Evolutionary conservation across 1,140 invertebrate species (phyloP), one percentile per base, ranked within the genome.

Genomic region (Paramacrobiotus metropolitanus): DNA sequence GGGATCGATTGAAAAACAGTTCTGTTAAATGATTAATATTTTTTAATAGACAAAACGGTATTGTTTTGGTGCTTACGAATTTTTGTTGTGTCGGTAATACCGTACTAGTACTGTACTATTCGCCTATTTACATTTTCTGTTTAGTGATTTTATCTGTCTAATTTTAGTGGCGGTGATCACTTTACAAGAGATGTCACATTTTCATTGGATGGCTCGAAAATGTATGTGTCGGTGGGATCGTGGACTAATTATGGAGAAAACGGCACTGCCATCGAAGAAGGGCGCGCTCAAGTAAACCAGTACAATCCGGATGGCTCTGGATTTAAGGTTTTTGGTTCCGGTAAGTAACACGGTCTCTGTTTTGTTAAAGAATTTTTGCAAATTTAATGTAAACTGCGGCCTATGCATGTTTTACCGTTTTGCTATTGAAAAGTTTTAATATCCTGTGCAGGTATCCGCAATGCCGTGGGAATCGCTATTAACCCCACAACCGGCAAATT

Each of bases 231-330:
- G 9, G 31, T 61, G 9, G 60, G 60, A 18, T 61, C 60, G 9
- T n/a, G n/a, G n/a, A n/a, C n/a, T n/a, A n/a, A n/a, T n/a, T n/a
- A n/a, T n/a, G n/a, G n/a, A n/a, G n/a, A n/a, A n/a, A 61, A 45
- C 60, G 59, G 60, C 9, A 61, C 31, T 45, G 60, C 45, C 21
- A 15, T 24, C 60, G 60, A 44, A 31, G 60, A 61, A 59, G 59
- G 9, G 20, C 60, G 60, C 60, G 60, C 60, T 20, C 9, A 9
- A 15, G 59, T 61, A 24, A 18, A 20, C 28, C 15, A 31, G 9
- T 21, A 20, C 60, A 59, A 61, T 59, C 21, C 59, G 9, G 40
- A 44, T 21, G 59, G 28, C 60, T 18, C 9, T 31, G 31, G 20
- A 9, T 44, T 24, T 29, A 9, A 59, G 1, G n/a, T n/a, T n/a